These are phyloP conservation scores for Sceloporus tristichus DNA, from an alignment of 2,113 vertebrate species.

Conservation along the genomic window DNA sequence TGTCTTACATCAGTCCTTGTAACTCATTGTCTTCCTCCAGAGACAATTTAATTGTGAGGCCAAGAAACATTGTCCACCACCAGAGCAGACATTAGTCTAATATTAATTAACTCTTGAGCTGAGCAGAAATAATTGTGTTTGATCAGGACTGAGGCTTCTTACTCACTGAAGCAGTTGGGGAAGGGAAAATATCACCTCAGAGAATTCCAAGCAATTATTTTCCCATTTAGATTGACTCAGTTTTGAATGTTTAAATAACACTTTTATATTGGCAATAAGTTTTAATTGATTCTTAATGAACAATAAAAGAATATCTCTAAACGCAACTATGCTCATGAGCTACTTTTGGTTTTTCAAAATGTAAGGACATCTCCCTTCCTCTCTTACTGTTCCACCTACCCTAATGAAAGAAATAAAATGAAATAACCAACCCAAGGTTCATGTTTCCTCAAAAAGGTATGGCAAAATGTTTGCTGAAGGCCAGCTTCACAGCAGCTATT, in stretches of 20 bases:
- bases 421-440: not conserved
- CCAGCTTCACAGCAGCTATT: not conserved
- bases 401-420: not conserved
- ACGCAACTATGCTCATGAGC: not conserved
- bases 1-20: not conserved
- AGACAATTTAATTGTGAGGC: not conserved
- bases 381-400: not conserved
- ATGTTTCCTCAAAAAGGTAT: not conserved
- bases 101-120: not conserved
- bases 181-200: slow-evolving; percentile 20
- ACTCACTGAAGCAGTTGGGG: not conserved
- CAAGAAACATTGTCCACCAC: not conserved
- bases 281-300: slow-evolving; percentile 26
- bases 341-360: not conserved
- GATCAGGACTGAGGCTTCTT: not conserved
- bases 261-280: slow-evolving; percentile 19
- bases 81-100: not conserved
- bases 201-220: slow-evolving; percentile 39
- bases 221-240: slow-evolving; percentile 8
- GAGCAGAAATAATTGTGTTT: not conserved
- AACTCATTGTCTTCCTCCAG: not conserved
- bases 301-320: slow-evolving; percentile 15
- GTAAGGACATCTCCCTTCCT: not conserved
- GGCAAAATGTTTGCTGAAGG: slow-evolving; percentile 24
- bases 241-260: slow-evolving; percentile 34